A percentile compares a stretch with the other conserved stretches of the same genome.
Evolutionary conservation across 2,113 vertebrate genomes (phyloP).

Genomic region (Actenoides hombroni): DNA sequence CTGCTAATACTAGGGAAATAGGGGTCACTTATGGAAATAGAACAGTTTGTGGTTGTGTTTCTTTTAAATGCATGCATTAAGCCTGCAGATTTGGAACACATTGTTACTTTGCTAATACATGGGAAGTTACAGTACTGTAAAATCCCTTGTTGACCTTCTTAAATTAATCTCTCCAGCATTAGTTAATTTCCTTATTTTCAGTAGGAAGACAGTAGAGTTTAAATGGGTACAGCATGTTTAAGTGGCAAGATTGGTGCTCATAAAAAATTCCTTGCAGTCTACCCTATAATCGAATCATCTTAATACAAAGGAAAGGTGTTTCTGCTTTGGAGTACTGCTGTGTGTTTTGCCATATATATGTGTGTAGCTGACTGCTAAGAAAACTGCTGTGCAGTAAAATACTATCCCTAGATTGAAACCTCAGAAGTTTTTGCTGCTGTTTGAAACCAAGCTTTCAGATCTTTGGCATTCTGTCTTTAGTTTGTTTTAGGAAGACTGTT

Average conservation of each 20-base stretch:
- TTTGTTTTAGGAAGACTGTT: slow-evolving; percentile 18
- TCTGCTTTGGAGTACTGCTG: neutral
- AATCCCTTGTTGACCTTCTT: slow-evolving; percentile 57
- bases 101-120: slow-evolving; percentile 15
- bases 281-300: neutral
- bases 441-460: slow-evolving; percentile 18
- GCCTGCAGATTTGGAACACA: neutral
- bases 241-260: neutral
- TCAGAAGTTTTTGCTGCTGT: neutral
- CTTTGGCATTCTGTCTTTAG: neutral
- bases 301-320: neutral
- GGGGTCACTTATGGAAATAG: slow-evolving; percentile 37
- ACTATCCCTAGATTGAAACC: neutral
- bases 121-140: slow-evolving; percentile 40
- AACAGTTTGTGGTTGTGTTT: neutral
- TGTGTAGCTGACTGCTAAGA: neutral
- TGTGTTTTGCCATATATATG: neutral
- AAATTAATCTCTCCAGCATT: slow-evolving; percentile 46
- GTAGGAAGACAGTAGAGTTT: neutral
- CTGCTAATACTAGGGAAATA: slow-evolving; percentile 24
- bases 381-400: neutral
- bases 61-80: slow-evolving; percentile 36
- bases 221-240: neutral
- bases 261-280: neutral
- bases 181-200: slow-evolving; percentile 37